Base-by-base conservation (phyloP, 2,797 vertebrate genomes). In the Fistularia commersonii region DNA sequence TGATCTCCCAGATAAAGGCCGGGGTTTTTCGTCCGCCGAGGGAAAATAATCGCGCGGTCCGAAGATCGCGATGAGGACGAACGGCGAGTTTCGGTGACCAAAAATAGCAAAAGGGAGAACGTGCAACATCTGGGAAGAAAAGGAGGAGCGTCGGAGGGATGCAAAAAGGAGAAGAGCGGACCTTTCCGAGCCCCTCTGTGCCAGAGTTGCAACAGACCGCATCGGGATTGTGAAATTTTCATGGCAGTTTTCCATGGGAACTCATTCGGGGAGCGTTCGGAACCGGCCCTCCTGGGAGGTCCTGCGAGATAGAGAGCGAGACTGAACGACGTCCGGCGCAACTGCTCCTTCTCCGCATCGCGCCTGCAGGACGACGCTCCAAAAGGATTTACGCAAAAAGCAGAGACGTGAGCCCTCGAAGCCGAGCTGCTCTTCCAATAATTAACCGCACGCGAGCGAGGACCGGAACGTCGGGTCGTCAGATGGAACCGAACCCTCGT, bases 211-310 rank as follows among this genome's bases (percentile, higher is more conserved):
- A n/a, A n/a, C n/a, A n/a, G n/a, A n/a, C n/a, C n/a, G n/a, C n/a
- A n/a, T n/a, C n/a, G n/a, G n/a, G n/a, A n/a, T n/a, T 52, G 71
- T 68, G 71, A 79, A 69, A 88, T 72, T 57, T 74, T 56, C 12
- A 46, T 87, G 86, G 88, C 81, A 50, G 55, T 55, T 52, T 63
- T 89, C 80, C 85, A 84, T 79, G 79, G 85, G 87, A 88, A 72
- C 61, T 69, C 55, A 47, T 87, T 84, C 87, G 84, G 76, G 32
- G 68, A 76, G 60, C 63, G 52, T 61, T 34, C n/a, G 57, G 66
- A 67, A 66, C 61, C 72, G 79, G 69, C 64, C 81, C 77, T 85
- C 74, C 61, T 56, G 86, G 87, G 87, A 86, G 80, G 85, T 88
- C 78, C 80, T 62, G 60, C 77, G 80, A 78, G 66, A 78, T 70